Evolutionary conservation across 2,888 invertebrate genomes (phyloP).

Genomic region (Chrysina gloriosa): DNA sequence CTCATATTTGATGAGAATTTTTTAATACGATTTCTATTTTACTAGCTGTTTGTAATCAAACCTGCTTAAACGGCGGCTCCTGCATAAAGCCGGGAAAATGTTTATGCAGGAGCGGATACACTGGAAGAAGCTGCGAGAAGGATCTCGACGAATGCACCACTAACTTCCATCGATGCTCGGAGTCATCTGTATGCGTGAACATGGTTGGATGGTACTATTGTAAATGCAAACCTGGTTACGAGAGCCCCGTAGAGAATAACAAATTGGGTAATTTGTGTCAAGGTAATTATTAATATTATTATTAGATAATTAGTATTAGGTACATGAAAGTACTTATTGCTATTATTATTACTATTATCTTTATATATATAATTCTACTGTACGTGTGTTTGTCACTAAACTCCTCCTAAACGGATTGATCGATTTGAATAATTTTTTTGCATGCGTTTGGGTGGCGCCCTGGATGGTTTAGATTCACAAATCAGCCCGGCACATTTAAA

Average conservation of each 20-base stretch:
- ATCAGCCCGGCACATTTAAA: too few species aligned
- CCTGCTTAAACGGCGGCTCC: slow-evolving; percentile 85
- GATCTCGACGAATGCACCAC: slow-evolving; percentile 88
- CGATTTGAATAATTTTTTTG: too few species aligned
- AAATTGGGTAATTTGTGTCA: slow-evolving; percentile 72
- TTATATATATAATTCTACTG: too few species aligned
- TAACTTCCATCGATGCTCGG: slow-evolving; percentile 78
- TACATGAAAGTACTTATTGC: too few species aligned
- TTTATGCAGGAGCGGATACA: slow-evolving; percentile 84
- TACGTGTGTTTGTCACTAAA: too few species aligned
- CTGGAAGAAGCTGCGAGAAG: slow-evolving; percentile 84
- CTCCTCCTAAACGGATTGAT: too few species aligned
- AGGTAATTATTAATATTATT: slow-evolving; percentile 65
- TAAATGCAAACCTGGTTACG: slow-evolving; percentile 84
- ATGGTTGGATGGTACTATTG: slow-evolving; percentile 93
- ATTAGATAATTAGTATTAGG: neutral
- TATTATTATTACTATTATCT: too few species aligned
- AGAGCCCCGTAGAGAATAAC: slow-evolving; percentile 69
- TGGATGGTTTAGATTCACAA: too few species aligned
- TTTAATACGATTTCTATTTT: neutral
- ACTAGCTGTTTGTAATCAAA: slow-evolving; percentile 84
- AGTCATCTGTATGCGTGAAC: slow-evolving; percentile 84
- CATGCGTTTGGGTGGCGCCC: too few species aligned
- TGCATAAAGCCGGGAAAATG: slow-evolving; percentile 84
- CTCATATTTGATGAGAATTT: neutral